These are phyloP conservation scores for Hirtodrosophila alboralis DNA, from an alignment of 2,888 invertebrate species.

Conservation along the genomic window DNA sequence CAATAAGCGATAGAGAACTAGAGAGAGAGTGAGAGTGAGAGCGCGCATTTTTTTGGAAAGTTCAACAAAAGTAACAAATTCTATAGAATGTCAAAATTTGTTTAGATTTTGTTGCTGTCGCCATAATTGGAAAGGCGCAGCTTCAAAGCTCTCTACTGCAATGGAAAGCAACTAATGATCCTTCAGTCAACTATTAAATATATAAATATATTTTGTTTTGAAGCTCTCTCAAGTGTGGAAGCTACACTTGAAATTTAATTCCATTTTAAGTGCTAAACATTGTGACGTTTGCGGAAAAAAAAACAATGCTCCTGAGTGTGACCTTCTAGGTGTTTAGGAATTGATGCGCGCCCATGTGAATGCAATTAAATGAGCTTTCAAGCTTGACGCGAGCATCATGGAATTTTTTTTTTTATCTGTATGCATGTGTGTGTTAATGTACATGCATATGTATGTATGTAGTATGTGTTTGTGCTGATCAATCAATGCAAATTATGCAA, in stretches of 20 bases:
- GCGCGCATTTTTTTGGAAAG: conserved; percentile 53
- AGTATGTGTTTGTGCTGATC: conserved; percentile 1
- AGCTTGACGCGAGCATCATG: conserved; percentile 7
- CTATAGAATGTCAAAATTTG: conserved; percentile 37
- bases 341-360: conserved; percentile 6
- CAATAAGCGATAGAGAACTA: conserved; percentile 7
- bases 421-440: too few species aligned
- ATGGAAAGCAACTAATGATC: conserved; percentile 13
- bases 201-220: neutral
- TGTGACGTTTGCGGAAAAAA: conserved; percentile 4
- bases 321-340: conserved; percentile 15
- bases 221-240: neutral
- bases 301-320: conserved; percentile 17
- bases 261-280: conserved; percentile 19
- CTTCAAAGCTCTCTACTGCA: conserved; percentile 18
- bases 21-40: conserved; percentile 1
- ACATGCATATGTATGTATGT: neutral
- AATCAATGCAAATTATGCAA: conserved; percentile 42
- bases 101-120: neutral
- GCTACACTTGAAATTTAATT: conserved; percentile 29
- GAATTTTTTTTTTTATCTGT: neutral
- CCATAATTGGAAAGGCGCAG: conserved; percentile 3
- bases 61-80: conserved; percentile 49
- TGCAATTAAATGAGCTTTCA: conserved; percentile 19
- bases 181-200: neutral